Percentiles rank a stretch among this genome's conserved stretches.
Evolutionary conservation across 2,888 invertebrate genomes (phyloP).

Genomic region (Amiota minor): DNA sequence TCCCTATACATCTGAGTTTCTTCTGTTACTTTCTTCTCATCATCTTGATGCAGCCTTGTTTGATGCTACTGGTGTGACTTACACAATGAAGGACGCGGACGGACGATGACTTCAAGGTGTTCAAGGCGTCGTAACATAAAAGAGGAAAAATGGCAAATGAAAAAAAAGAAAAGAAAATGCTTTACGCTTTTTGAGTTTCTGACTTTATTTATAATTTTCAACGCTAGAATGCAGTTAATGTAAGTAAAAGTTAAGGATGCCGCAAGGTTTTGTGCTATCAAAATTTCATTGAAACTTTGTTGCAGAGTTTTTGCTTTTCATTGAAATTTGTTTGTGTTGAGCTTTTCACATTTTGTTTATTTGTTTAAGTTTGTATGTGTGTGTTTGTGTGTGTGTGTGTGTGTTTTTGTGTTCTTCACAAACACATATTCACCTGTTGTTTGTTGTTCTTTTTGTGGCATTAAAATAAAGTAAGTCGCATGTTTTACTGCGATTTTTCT

Average conservation of each 20-base stretch:
- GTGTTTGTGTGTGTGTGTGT: constrained; percentile 13
- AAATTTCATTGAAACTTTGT: constrained; percentile 40
- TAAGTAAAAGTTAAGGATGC: constrained; percentile 38
- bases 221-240: constrained; percentile 41
- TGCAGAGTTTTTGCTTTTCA: constrained; percentile 3
- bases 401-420: constrained; percentile 15
- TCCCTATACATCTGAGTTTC: constrained; percentile 38
- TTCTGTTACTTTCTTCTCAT: constrained; percentile 48
- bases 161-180: neutral
- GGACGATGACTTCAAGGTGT: neutral
- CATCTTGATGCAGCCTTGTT: constrained; percentile 15
- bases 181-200: neutral
- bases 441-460: no score
- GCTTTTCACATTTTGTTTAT: no score
- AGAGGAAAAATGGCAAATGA: no score
- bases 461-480: no score
- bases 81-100: neutral
- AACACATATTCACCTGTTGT: constrained; percentile 41
- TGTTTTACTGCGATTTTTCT: neutral
- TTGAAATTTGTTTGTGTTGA: constrained; percentile 1
- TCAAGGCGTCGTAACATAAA: neutral
- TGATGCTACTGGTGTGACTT: constrained; percentile 29
- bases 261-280: constrained; percentile 49
- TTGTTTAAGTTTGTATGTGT: neutral
- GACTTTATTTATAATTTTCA: constrained; percentile 17